Percentiles rank a stretch among this genome's conserved stretches.
These are phyloP conservation scores for Chinchilla lanigera DNA, from an alignment of 2,113 vertebrate species.

Conservation along the genomic window DNA sequence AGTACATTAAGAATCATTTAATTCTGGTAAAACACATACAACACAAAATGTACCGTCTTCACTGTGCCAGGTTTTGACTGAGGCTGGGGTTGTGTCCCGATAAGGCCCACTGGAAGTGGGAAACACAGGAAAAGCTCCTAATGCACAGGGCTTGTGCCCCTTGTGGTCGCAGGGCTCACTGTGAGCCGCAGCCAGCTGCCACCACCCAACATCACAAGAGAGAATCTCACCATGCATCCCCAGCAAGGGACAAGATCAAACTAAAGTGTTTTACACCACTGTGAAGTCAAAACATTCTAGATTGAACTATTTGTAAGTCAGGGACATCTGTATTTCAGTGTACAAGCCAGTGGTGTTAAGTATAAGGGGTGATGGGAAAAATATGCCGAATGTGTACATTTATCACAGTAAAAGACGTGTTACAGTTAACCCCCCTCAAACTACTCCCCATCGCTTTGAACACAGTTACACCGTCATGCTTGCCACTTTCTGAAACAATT, in stretches of 20 bases:
- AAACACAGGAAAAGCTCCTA: neutral
- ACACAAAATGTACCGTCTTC: neutral
- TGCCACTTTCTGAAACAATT: neutral
- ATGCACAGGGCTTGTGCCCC: rapidly evolving
- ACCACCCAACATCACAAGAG: neutral
- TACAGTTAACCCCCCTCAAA: neutral
- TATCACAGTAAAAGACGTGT: neutral
- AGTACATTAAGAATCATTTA: neutral
- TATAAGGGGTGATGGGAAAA: neutral
- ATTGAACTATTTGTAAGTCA: neutral
- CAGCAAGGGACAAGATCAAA: neutral
- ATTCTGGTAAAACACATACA: neutral
- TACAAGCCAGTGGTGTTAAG: neutral
- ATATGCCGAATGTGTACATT: neutral
- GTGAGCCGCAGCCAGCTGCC: neutral
- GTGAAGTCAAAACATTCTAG: neutral
- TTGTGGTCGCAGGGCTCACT: neutral
- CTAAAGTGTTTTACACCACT: neutral
- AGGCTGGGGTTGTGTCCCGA: neutral
- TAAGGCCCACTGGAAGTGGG: neutral
- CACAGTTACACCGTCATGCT: neutral
- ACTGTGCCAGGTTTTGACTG: neutral
- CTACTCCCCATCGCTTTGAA: neutral
- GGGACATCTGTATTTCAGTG: neutral
- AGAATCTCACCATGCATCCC: neutral